Base-by-base conservation (phyloP, 2,797 vertebrate species). In the Benthosema pterotum region DNA sequence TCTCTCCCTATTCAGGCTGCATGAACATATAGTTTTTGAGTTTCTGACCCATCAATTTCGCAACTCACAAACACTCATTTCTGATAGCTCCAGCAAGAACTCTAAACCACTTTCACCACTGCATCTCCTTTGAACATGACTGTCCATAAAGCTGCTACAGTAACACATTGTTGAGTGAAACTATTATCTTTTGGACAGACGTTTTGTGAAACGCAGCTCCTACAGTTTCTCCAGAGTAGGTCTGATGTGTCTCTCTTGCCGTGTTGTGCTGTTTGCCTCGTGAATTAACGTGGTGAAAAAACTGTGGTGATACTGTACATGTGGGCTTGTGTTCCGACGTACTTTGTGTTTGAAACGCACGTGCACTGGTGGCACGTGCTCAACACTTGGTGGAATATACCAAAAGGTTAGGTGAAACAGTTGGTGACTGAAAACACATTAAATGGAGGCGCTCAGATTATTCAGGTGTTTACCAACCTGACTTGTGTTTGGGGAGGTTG, bases 341-440 rank as follows among this genome's bases (percentile, higher is more conserved):
- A 75, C 71, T 71, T 74, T 56, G 65, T 88, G 78, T 58, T 78
- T 71, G 82, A 70, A 71, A 70, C 86, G 81, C 78, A 65, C 76
- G 69, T 52, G 69, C 78, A 61, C 70, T 52, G 42, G 2, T 4
- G 19, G 5, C 28, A 32, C 28, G 28, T 32, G 28, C 28, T 32
- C 28, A 32, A 32, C 8, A 6, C 28, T 32, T 32, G 17, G 28
- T 28, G 0, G 22, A 19, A 68, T n/a, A n/a, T n/a, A n/a, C n/a
- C n/a, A n/a, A n/a, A n/a, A n/a, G n/a, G n/a, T n/a, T n/a, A n/a
- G n/a, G n/a, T n/a, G n/a, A n/a, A n/a, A n/a, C n/a, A n/a, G n/a
- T n/a, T n/a, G n/a, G n/a, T n/a, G n/a, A n/a, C n/a, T n/a, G n/a
- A n/a, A n/a, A n/a, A n/a, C n/a, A n/a, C n/a, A n/a, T n/a, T n/a